Conservation (phyloP, 1,140 invertebrate species). For the Rhynchophorus ferrugineus region DNA sequence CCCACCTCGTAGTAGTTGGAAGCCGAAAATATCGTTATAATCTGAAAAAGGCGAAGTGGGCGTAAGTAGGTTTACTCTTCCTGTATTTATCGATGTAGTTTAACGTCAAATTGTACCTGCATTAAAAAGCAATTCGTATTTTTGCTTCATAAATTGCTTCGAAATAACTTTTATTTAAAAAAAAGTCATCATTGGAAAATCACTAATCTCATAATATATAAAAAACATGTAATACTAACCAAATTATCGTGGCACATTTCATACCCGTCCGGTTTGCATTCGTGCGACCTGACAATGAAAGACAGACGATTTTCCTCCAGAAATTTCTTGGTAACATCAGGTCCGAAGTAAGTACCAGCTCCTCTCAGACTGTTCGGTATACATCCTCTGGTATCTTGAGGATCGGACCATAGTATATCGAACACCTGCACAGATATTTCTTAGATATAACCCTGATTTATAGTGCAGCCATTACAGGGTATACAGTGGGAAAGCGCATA, state of each 20-base stretch:
- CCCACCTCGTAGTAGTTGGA: conserved; percentile 91
- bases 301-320: conserved; percentile 66
- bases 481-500: too few species aligned
- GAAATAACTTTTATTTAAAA: too few species aligned
- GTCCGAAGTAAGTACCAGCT: conserved; percentile 85
- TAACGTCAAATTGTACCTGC: too few species aligned
- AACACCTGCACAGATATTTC: too few species aligned
- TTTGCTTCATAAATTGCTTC: too few species aligned
- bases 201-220: too few species aligned
- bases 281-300: conserved; percentile 79
- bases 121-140: too few species aligned
- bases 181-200: too few species aligned
- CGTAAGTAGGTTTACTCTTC: neutral
- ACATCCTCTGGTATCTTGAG: conserved; percentile 63
- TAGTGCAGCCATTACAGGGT: too few species aligned
- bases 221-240: too few species aligned
- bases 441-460: too few species aligned
- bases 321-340: conserved; percentile 74
- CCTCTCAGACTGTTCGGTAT: conserved; percentile 77
- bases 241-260: conserved; percentile 76
- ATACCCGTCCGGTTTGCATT: conserved; percentile 87
- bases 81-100: neutral
- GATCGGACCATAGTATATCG: conserved; percentile 89
- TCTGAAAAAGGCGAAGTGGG: conserved; percentile 44
- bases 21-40: conserved; percentile 88